phyloP scores from a whole-genome alignment of 2,113 vertebrate species.

The Peromyscus polionotus region DNA sequence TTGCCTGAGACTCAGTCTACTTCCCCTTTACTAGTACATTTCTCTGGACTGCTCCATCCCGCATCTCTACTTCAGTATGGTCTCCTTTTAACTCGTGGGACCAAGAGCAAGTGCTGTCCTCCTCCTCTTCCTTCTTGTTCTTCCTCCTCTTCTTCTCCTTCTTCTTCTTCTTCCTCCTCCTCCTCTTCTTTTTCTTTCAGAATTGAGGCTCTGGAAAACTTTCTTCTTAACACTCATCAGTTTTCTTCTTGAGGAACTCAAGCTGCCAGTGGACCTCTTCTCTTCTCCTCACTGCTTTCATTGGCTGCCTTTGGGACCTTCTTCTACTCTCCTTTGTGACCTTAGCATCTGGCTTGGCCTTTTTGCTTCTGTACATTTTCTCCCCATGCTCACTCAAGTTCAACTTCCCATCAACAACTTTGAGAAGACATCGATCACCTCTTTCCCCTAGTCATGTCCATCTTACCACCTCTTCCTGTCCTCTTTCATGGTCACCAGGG shows the following conservation, averaged over 20 bases:
- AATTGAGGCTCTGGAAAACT: not conserved
- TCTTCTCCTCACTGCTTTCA: not conserved
- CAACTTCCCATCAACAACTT: not conserved
- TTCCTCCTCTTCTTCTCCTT: not conserved
- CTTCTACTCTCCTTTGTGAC: slow-evolving; percentile 14
- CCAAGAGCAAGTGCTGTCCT: not conserved
- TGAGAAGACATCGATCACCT: not conserved
- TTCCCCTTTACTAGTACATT: not conserved
- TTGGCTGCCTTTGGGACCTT: not conserved
- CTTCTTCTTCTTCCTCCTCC: not conserved
- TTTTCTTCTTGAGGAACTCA: slow-evolving; percentile 36
- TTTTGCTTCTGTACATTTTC: not conserved
- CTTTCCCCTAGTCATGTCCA: not conserved
- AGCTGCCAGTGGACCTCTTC: not conserved
- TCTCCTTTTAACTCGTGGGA: not conserved
- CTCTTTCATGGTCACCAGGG: not conserved
- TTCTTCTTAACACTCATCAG: not conserved
- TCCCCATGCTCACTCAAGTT: not conserved
- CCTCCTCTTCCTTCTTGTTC: not conserved
- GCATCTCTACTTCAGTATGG: not conserved
- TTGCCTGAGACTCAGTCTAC: not conserved
- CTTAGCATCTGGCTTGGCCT: not conserved
- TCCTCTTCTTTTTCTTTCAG: not conserved
- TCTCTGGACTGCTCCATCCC: not conserved
- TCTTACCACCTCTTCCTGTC: not conserved